These are phyloP conservation scores for Micronycteris hirsuta DNA, from an alignment of 2,113 vertebrate species.

Conservation along the genomic window DNA sequence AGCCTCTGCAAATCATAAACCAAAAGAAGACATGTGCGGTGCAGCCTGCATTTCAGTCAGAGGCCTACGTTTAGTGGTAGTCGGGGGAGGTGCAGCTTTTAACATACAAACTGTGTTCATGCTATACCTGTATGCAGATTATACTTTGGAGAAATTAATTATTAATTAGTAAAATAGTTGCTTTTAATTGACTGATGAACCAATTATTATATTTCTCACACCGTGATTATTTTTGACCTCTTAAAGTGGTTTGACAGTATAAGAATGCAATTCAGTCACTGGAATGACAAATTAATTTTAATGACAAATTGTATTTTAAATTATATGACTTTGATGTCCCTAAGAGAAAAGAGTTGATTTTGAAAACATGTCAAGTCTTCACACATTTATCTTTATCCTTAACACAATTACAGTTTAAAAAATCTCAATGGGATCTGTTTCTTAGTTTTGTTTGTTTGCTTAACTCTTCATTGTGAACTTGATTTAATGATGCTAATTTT, in stretches of 20 bases:
- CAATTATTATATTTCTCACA: conserved; percentile 73
- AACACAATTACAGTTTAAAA: background rate
- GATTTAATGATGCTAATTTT: background rate
- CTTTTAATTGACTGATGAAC: conserved; percentile 57
- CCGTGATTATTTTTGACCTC: conserved; percentile 72
- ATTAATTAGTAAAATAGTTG: background rate
- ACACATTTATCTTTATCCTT: background rate
- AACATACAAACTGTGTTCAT: conserved; percentile 46
- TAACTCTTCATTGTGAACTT: background rate
- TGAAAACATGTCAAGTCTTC: background rate
- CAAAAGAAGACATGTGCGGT: conserved; percentile 67
- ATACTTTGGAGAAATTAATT: conserved; percentile 58
- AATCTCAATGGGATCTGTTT: background rate
- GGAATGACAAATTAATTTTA: background rate
- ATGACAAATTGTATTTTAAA: background rate
- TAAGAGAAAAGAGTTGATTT: background rate
- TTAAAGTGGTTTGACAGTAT: conserved; percentile 57
- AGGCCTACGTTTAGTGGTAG: conserved; percentile 61
- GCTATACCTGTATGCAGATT: conserved; percentile 49
- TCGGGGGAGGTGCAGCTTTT: conserved; percentile 52
- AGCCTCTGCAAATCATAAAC: conserved; percentile 79
- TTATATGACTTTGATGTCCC: background rate
- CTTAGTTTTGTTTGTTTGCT: background rate
- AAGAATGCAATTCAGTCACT: conserved; percentile 9
- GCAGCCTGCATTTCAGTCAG: conserved; percentile 73